phyloP scores from a whole-genome alignment of 1,140 invertebrate species.

The Cotesia vestalis region DNA sequence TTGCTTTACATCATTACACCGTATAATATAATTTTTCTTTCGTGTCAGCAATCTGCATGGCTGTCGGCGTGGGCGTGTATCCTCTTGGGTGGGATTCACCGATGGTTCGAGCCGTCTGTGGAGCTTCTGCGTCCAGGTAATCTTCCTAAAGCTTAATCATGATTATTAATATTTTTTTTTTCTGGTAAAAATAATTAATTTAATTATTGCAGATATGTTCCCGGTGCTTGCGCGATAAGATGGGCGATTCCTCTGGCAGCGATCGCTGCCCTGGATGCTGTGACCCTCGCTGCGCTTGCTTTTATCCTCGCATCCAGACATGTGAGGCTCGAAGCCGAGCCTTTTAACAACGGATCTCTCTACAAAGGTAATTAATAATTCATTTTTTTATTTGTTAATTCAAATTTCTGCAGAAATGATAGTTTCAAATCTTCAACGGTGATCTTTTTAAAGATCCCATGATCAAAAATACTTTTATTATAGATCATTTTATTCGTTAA shows the following conservation, averaged over 20 bases:
- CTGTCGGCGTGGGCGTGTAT: conserved; percentile 86
- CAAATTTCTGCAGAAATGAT: too few relatives aligned
- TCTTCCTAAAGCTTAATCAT: conserved; percentile 16
- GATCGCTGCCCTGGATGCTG: conserved; percentile 90
- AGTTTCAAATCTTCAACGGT: too few relatives aligned
- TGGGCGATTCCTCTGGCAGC: conserved; percentile 96
- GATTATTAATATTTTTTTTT: conserved; percentile 6
- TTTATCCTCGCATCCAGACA: conserved; percentile 93
- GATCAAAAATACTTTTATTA: too few relatives aligned
- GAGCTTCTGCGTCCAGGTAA: conserved; percentile 78
- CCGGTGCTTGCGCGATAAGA: conserved; percentile 85
- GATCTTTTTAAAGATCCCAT: too few relatives aligned
- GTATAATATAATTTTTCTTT: conserved; percentile 17
- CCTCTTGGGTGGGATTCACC: conserved; percentile 91
- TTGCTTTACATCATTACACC: neutral
- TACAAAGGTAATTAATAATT: conserved; percentile 65
- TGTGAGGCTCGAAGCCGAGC: conserved; percentile 84
- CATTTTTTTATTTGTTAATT: too few relatives aligned
- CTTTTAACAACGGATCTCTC: conserved; percentile 72
- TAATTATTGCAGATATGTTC: conserved; percentile 65
- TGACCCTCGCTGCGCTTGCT: conserved; percentile 88
- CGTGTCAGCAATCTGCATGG: conserved; percentile 80
- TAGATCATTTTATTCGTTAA: too few relatives aligned
- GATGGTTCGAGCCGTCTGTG: conserved; percentile 86
- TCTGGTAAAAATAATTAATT: conserved; percentile 1